A percentile compares a stretch with the other conserved stretches of the same genome.
These are phyloP conservation scores for Ariopsis seemanni DNA, from an alignment of 2,113 vertebrate species.

Conservation along the genomic window DNA sequence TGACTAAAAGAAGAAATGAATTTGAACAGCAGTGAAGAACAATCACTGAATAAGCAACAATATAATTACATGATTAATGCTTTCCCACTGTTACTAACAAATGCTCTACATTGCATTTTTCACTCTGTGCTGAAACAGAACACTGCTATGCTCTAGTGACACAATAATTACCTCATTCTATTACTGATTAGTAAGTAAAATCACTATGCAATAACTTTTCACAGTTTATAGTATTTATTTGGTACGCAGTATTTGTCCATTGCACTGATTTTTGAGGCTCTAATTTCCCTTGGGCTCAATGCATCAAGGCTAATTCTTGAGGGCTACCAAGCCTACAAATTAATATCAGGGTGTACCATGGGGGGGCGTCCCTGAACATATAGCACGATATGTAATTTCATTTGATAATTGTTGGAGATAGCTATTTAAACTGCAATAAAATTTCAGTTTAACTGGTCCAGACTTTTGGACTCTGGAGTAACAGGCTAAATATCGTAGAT, in stretches of 20 bases:
- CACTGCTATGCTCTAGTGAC: background rate
- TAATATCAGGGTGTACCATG: background rate
- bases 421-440: slow-evolving; percentile 10
- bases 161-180: background rate
- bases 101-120: background rate
- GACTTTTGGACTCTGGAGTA: slow-evolving; percentile 1
- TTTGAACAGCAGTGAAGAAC: background rate
- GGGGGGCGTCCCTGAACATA: background rate
- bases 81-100: background rate
- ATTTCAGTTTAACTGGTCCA: background rate
- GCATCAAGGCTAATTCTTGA: background rate
- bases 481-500: background rate
- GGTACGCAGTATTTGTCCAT: background rate
- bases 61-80: slow-evolving; percentile 9
- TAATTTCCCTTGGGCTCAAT: background rate
- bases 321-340: background rate
- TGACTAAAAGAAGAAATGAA: background rate
- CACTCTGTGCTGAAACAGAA: background rate
- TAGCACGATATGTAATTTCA: background rate
- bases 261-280: background rate
- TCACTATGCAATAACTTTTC: background rate
- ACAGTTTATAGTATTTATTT: background rate
- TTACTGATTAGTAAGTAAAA: background rate
- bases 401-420: slow-evolving; percentile 18
- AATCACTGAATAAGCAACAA: background rate